Evolutionary conservation across 2,113 vertebrate genomes (phyloP).

Genomic region (Pangasianodon hypophthalmus): DNA sequence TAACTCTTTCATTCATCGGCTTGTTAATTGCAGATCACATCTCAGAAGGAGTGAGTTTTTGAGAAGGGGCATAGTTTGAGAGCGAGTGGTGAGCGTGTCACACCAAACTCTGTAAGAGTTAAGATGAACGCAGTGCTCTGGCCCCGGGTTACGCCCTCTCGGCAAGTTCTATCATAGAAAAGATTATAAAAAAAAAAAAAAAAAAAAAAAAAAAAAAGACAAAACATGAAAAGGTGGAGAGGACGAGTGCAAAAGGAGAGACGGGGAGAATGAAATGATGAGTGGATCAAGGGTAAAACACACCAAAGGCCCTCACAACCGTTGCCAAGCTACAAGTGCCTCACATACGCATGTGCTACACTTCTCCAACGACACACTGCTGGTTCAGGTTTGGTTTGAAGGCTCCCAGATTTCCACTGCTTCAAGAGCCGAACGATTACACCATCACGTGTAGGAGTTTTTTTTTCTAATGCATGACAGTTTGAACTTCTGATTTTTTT

Average conservation of each 20-base stretch:
- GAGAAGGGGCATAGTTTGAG: background rate
- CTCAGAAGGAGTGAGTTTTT: background rate
- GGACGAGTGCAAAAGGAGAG: background rate
- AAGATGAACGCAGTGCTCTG: background rate
- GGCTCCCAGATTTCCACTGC: background rate
- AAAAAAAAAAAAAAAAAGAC: too few relatives aligned
- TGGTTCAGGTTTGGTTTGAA: background rate
- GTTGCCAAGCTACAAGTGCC: background rate
- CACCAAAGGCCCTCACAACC: conserved; percentile 25
- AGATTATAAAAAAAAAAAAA: too few relatives aligned
- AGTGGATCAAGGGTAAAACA: conserved; percentile 46
- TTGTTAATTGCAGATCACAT: background rate
- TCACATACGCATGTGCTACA: too few relatives aligned
- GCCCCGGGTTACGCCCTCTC: too few relatives aligned
- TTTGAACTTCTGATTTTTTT: too few relatives aligned
- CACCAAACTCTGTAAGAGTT: background rate
- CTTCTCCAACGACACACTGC: background rate
- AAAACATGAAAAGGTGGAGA: too few relatives aligned
- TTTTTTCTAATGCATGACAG: too few relatives aligned
- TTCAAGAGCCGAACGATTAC: too few relatives aligned
- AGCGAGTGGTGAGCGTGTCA: background rate
- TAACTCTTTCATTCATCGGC: background rate
- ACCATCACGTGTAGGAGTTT: too few relatives aligned
- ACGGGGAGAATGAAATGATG: conserved; percentile 35
- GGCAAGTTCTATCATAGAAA: too few relatives aligned